phyloP scores from a whole-genome alignment of 1,140 invertebrate genomes.

The Dryas iulia region DNA sequence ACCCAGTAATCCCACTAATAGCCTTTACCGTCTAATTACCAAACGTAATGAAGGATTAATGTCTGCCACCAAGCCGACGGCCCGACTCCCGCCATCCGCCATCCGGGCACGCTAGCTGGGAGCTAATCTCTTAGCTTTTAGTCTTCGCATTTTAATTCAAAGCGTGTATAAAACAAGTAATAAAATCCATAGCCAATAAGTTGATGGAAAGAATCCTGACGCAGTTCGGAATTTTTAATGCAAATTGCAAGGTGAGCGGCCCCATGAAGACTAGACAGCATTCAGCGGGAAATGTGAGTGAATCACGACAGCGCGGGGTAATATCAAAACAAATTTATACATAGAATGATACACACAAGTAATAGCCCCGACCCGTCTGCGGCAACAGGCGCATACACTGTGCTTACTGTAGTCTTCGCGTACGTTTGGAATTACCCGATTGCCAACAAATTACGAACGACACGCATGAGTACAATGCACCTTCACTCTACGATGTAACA shows the following conservation, averaged over 20 bases:
- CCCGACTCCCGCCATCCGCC: background rate
- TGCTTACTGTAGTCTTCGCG: background rate
- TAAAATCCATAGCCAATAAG: constrained; percentile 1
- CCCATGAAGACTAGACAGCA: background rate
- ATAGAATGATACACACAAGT: background rate
- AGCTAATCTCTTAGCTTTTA: constrained; percentile 4
- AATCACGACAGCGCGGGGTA: background rate
- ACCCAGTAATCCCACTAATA: constrained; percentile 1
- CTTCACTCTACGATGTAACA: too few relatives aligned
- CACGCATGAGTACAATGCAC: too few relatives aligned
- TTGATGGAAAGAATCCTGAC: background rate
- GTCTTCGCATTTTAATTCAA: background rate
- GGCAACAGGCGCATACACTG: background rate
- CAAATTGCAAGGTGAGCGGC: background rate
- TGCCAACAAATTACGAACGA: too few relatives aligned
- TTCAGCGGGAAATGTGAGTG: background rate
- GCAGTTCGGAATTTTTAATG: background rate
- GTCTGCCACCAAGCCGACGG: background rate
- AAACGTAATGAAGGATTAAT: constrained; percentile 14
- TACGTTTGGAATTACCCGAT: too few relatives aligned
- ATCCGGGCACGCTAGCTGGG: background rate
- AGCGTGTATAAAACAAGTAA: background rate
- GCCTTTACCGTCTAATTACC: constrained; percentile 5
- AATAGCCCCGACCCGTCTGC: background rate
- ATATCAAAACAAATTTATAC: background rate